Base-by-base conservation (phyloP, 2,888 invertebrate genomes). In the Lepeophtheirus nordmannii region DNA sequence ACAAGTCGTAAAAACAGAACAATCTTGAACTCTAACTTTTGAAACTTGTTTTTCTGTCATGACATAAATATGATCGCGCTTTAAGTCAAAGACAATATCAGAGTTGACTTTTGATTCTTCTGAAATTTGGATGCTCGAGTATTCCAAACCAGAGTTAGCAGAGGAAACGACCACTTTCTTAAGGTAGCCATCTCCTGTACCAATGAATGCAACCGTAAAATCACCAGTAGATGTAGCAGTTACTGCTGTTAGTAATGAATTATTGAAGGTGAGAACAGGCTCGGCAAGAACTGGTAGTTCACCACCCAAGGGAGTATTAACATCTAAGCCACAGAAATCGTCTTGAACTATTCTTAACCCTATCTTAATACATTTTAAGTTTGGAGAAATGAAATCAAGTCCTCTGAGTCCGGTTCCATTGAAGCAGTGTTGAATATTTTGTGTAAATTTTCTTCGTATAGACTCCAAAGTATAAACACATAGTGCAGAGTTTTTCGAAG, bases 191-290 rank as follows among this genome's bases (percentile, higher is more conserved):
- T 85, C 82, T 67, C 83, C 82, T 14, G 96, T 96, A 57, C 97
- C 97, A 69, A 94, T 85, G 77, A 97, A 96, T 62, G 92, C 96
- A 59, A 97, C 94, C n/a, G 96, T 97, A 77, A 91, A 93, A 73
- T 91, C 91, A 70, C 92, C 89, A 20, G 92, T 92, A 62, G 92
- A 89, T 22, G 93, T 91, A 66, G 93, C 91, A 12, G 91, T 89
- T 56, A 97, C 89, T 22, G 96, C 85, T 10, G 94, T 91, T 70
- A 93, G 81, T 72, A 85, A 83, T 71, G 85, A 72, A 37, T 74
- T 85, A 70, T 82, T 81, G 75, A 91, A 90, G 70, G 84, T 82
- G 46, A 89, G 82, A 64, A 92, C 91, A 22, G 94, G 89, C 65
- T 87, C 82, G 0, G 89, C 86, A 67, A 84, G 82, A 69, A 94